A percentile compares a stretch with the other conserved stretches of the same genome.
Conservation (phyloP, 1,140 invertebrate genomes). For the Drosophila leontia region DNA sequence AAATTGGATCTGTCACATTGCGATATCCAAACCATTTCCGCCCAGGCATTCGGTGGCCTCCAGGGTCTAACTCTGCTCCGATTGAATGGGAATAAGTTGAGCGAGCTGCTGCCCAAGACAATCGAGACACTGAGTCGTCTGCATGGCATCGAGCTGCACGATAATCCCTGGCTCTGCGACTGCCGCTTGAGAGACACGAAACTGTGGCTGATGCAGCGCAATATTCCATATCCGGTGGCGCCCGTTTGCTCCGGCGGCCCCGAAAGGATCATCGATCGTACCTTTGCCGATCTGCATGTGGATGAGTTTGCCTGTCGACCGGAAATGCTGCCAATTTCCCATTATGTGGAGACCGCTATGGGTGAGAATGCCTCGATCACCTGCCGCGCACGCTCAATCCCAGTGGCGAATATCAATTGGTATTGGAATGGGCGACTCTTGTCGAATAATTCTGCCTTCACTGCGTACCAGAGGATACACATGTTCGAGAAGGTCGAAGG, state of each 20-base stretch:
- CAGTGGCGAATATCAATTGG: constrained; percentile 93
- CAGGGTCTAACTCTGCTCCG: constrained; percentile 92
- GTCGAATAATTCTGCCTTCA: constrained; percentile 92
- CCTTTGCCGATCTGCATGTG: constrained; percentile 90
- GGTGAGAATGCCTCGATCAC: constrained; percentile 94
- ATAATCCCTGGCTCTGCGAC: constrained; percentile 96
- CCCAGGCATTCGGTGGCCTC: constrained; percentile 91
- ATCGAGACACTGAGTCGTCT: constrained; percentile 90
- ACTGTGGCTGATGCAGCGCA: constrained; percentile 92
- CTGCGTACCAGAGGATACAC: constrained; percentile 91
- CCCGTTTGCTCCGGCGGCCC: constrained; percentile 91
- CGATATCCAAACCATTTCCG: constrained; percentile 90
- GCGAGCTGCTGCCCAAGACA: constrained; percentile 89
- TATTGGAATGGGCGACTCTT: constrained; percentile 93
- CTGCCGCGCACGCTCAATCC: constrained; percentile 92
- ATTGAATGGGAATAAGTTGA: constrained; percentile 92
- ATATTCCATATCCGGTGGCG: constrained; percentile 91
- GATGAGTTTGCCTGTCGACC: constrained; percentile 96
- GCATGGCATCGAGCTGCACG: constrained; percentile 93
- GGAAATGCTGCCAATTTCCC: constrained; percentile 90
- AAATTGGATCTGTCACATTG: constrained; percentile 94
- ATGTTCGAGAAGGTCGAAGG: constrained; percentile 90
- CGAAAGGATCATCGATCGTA: constrained; percentile 88
- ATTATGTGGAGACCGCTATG: constrained; percentile 91
- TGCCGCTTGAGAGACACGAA: constrained; percentile 93